phyloP scores from a whole-genome alignment of 2,888 invertebrate species.

The Polietes domitor region DNA sequence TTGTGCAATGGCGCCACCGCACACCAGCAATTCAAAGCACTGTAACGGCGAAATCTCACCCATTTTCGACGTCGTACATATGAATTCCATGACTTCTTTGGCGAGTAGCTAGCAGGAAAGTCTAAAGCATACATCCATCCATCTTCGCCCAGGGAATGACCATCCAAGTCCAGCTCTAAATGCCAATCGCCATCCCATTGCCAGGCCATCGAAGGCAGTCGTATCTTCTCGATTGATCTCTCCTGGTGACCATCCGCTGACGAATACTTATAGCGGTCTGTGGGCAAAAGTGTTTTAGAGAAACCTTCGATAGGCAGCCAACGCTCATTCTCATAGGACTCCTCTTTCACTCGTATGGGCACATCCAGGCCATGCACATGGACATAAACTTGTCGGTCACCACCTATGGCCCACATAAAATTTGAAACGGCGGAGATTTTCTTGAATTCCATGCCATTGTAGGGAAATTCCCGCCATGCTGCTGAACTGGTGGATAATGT shows the following conservation, averaged over 20 bases:
- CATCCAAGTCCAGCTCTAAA: slow-evolving; percentile 90
- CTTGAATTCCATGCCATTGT: slow-evolving; percentile 93
- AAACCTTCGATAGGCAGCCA: slow-evolving; percentile 96
- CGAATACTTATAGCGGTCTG: slow-evolving; percentile 93
- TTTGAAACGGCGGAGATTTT: slow-evolving; percentile 92
- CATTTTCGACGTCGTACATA: slow-evolving; percentile 94
- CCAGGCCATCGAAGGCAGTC: slow-evolving; percentile 96
- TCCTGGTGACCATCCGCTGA: slow-evolving; percentile 91
- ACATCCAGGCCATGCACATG: slow-evolving; percentile 94
- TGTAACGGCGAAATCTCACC: slow-evolving; percentile 93
- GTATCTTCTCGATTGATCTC: slow-evolving; percentile 89
- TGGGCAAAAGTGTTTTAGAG: slow-evolving; percentile 90
- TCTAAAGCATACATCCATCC: slow-evolving; percentile 97
- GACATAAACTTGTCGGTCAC: slow-evolving; percentile 95
- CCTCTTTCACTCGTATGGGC: slow-evolving; percentile 94
- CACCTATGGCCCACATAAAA: slow-evolving; percentile 95
- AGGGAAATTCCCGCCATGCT: slow-evolving; percentile 93
- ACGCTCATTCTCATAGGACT: slow-evolving; percentile 95
- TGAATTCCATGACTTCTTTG: slow-evolving; percentile 93
- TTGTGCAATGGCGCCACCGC: slow-evolving; percentile 93
- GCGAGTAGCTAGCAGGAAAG: slow-evolving; percentile 91
- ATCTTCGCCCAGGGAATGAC: slow-evolving; percentile 93
- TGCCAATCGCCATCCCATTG: slow-evolving; percentile 98
- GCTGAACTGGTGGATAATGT: slow-evolving; percentile 90
- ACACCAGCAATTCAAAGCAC: slow-evolving; percentile 96